Base-by-base conservation (phyloP, 2,888 invertebrate genomes). In the Anticlea derivata region DNA sequence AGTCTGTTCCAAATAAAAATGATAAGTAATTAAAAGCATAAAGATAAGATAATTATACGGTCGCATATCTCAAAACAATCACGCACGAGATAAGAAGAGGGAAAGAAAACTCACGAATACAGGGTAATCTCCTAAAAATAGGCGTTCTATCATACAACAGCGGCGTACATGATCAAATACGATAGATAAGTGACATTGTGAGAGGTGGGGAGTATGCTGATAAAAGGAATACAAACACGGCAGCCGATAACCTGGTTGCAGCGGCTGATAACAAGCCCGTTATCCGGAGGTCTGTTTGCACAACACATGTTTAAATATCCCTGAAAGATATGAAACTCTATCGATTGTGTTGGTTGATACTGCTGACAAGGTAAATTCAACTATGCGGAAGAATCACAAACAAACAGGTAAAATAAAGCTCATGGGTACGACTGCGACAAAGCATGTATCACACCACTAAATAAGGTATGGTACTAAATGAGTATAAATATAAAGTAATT, bases 241-340 rank as follows among this genome's bases (percentile, higher is more conserved):
- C 80, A 80, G 77, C 80, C 78, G 87, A 87, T 86, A 87, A 83
- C 86, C 84, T 81, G 86, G 81, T 83, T 86, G 83, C 79, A 75
- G 71, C 65, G 63, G 58, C 72, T 79, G 86, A 86, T 87, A 84
- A 76, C 65, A 47, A 52, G 43, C 59, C 70, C 70, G 68, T 75
- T 77, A 78, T 72, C 66, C 55, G 62, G 51, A 63, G 62, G 61
- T 55, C 48, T 67, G 70, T 77, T 76, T 76, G 48, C 49, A 50
- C 47, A 58, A 43, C 50, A 51, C 49, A 49, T 49, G 41, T 55
- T 43, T 41, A 58, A 52, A 52, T 50, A 56, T 55, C 49, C 40
- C 34, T 30, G 41, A 30, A 41, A 52, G 45, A 60, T 54, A 55
- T 34, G 37, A 47, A 52, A 52, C 35, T 40, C 40, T 50, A 60